Percentiles rank a stretch among this genome's conserved stretches.
Evolutionary conservation across 2,888 invertebrate genomes (phyloP).

Genomic region (Agriotes lineatus): DNA sequence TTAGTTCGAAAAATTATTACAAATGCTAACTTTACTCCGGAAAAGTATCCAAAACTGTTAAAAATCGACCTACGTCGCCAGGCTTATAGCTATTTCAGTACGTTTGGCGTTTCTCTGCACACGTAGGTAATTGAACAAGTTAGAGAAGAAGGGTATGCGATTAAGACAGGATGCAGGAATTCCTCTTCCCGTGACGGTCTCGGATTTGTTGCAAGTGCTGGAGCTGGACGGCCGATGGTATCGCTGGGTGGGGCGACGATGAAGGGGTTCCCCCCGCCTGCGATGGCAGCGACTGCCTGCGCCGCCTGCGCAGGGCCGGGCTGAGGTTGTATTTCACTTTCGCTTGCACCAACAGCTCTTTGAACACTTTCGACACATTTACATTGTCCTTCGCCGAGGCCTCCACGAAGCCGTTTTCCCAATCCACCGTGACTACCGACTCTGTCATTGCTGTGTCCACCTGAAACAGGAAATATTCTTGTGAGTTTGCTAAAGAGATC

Average conservation of each 20-base stretch:
- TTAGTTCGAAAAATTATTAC: too few species aligned
- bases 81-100: neutral
- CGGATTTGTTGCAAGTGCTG: conserved; percentile 87
- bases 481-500: too few species aligned
- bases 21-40: too few species aligned
- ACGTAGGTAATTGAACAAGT: conserved; percentile 36
- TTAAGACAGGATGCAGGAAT: conserved; percentile 88
- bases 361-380: conserved; percentile 83
- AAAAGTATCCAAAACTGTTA: too few species aligned
- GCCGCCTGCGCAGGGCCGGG: conserved; percentile 83
- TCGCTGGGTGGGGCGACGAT: conserved; percentile 70
- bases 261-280: conserved; percentile 68
- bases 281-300: conserved; percentile 83
- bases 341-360: conserved; percentile 88
- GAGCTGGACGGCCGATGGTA: conserved; percentile 85
- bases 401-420: conserved; percentile 95
- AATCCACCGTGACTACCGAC: conserved; percentile 87
- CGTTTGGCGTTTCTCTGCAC: conserved; percentile 38
- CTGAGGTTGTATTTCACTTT: conserved; percentile 92
- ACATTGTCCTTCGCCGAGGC: conserved; percentile 90
- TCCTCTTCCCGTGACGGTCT: conserved; percentile 84
- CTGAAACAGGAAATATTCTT: conserved; percentile 69
- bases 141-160: conserved; percentile 15
- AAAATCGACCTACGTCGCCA: too few species aligned
- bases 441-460: conserved; percentile 86